Base-by-base conservation (phyloP, 2,113 vertebrate species). In the Oenanthe oenanthe region DNA sequence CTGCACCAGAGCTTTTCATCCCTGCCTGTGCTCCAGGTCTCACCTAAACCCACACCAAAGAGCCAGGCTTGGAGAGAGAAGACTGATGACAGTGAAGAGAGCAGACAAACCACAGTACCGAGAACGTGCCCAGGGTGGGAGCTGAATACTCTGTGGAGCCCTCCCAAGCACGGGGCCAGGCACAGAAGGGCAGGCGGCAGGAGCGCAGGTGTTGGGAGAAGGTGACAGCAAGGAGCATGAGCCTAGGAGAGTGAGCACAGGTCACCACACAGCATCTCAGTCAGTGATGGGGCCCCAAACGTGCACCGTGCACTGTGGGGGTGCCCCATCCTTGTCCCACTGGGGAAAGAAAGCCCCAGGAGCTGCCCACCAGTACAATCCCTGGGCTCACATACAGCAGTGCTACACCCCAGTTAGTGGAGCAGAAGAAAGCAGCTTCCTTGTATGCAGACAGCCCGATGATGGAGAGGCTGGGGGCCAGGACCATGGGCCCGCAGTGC, bases 401-500 rank as follows among this genome's bases (percentile, higher is more conserved):
- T 1, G 98, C 97, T 73, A 99, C 58, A 2, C 97, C 98, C 98
- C 98, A 99, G 96, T 97, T 98, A 72, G 97, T 84, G 8, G 98
- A 98, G 91, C 98, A 98, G 85, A 99, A 97, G 62, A 98, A 96
- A 47, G 98, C 98, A 2, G 98, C 98, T 83, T 98, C 98, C 61
- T 97, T 98, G 97, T 99, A 98, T 13, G 97, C 91, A 3, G 98
- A 98, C 16, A 99, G 97, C 8, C 98, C 98, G 1, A 98, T 98
- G 78, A 99, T 97, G 72, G 98, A 98, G 61, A 99, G 97, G 65
- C 97, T 97, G 22, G 98, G 98, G 4, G 98, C 98, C 95, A 98
- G 94, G 36, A 99, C 98, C 97, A 99, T 97, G 32, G 98, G 98
- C 28, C 98, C 98, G 3, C 98, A 98, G 81, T 43, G 96, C 61